phyloP scores from a whole-genome alignment of 2,113 vertebrate genomes.

The Oryzias curvinotus region DNA sequence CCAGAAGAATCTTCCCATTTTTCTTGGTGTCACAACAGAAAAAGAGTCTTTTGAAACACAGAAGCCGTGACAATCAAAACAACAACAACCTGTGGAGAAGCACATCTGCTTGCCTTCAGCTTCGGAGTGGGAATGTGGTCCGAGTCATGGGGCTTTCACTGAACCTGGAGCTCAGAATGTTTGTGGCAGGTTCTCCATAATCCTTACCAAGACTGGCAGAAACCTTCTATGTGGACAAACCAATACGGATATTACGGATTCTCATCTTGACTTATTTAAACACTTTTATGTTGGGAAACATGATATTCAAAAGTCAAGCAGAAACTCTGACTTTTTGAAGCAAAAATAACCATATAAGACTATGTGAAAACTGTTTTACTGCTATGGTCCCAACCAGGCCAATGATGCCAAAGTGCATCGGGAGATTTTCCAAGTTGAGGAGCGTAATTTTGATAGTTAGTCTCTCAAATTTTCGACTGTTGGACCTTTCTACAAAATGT shows the following conservation, averaged over 20 bases:
- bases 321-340: too few species aligned
- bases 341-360: too few species aligned
- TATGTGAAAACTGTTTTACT: constrained; percentile 3
- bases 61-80: constrained; percentile 57
- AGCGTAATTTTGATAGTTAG: constrained; percentile 32
- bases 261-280: too few species aligned
- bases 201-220: constrained; percentile 89
- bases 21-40: constrained; percentile 45
- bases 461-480: not conserved
- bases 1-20: constrained; percentile 65
- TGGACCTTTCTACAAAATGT: too few species aligned
- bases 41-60: constrained; percentile 66
- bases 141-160: constrained; percentile 87
- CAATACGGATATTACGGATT: constrained; percentile 41
- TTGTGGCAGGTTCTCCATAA: constrained; percentile 89
- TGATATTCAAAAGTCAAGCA: too few species aligned
- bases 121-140: constrained; percentile 78
- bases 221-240: constrained; percentile 90
- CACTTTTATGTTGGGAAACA: too few species aligned
- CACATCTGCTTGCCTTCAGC: constrained; percentile 84
- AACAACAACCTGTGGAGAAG: constrained; percentile 71
- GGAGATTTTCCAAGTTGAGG: constrained; percentile 73
- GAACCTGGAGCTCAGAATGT: constrained; percentile 79
- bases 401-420: constrained; percentile 77
- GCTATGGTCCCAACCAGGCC: constrained; percentile 82